Percentiles rank a stretch among this genome's conserved stretches.
These are phyloP conservation scores for Teleopsis dalmanni DNA, from an alignment of 1,140 invertebrate genomes.

Conservation along the genomic window DNA sequence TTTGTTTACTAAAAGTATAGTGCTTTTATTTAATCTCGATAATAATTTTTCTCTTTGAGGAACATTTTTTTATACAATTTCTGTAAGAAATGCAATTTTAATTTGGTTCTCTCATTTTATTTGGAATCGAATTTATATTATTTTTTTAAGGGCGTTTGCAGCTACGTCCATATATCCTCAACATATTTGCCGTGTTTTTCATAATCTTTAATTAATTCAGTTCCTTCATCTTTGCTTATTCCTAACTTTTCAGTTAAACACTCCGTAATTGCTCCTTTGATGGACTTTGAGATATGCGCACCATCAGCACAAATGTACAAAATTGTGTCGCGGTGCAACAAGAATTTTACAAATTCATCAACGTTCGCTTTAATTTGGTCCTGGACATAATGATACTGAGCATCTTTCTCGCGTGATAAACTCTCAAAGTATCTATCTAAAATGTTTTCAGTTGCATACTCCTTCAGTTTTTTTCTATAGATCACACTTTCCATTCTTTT, in stretches of 20 bases:
- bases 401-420: constrained; percentile 56
- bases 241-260: constrained; percentile 47
- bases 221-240: constrained; percentile 39
- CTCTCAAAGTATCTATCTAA: constrained; percentile 53
- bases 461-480: constrained; percentile 18
- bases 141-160: no score
- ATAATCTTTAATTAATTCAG: constrained; percentile 42
- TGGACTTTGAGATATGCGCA: constrained; percentile 62
- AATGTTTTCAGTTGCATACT: constrained; percentile 45
- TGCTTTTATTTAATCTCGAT: no score
- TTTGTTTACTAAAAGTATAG: no score
- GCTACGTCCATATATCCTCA: constrained; percentile 51
- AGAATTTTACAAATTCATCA: constrained; percentile 49
- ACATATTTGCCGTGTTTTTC: constrained; percentile 47
- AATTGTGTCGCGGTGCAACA: constrained; percentile 48
- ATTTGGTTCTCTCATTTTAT: no score
- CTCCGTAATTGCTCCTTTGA: constrained; percentile 52
- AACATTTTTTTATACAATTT: no score
- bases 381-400: constrained; percentile 53
- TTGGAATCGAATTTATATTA: no score
- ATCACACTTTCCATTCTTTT: constrained; percentile 52
- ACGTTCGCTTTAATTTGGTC: constrained; percentile 53
- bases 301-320: constrained; percentile 76
- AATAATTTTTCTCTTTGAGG: no score
- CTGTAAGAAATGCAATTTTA: no score